Evolutionary conservation across 2,113 vertebrate genomes (phyloP).

Genomic region (Dromiciops gliroides): DNA sequence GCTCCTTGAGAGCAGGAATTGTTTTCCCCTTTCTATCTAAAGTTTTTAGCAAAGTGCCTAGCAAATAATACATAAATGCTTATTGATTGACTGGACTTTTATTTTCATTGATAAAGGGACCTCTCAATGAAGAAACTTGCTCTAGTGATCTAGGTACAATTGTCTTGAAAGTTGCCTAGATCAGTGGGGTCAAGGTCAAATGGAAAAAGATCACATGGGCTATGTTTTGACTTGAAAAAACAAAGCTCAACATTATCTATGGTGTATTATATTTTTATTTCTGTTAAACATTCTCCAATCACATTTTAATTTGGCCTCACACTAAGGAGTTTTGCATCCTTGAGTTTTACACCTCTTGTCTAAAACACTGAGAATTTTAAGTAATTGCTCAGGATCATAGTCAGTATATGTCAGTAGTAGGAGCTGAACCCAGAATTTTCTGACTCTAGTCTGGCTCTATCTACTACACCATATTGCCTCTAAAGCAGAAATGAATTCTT

Average conservation of each 20-base stretch:
- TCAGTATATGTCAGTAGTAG: not conserved
- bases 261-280: too few relatives aligned
- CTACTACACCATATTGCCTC: not conserved
- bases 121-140: not conserved
- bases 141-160: not conserved
- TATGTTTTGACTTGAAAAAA: not conserved
- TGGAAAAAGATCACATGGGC: not conserved
- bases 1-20: not conserved
- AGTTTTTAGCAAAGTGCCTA: not conserved
- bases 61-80: not conserved
- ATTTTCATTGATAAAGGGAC: not conserved
- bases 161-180: not conserved
- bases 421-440: not conserved
- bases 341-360: not conserved
- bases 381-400: not conserved
- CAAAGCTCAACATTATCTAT: not conserved
- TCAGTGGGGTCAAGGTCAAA: not conserved
- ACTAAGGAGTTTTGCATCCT: not conserved
- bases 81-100: not conserved
- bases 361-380: not conserved
- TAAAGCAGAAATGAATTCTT: not conserved
- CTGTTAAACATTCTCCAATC: not conserved
- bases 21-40: not conserved
- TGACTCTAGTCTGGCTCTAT: not conserved
- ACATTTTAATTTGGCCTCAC: not conserved